Base-by-base conservation (phyloP, 1,140 invertebrate species). In the Diorhabda sublineata region DNA sequence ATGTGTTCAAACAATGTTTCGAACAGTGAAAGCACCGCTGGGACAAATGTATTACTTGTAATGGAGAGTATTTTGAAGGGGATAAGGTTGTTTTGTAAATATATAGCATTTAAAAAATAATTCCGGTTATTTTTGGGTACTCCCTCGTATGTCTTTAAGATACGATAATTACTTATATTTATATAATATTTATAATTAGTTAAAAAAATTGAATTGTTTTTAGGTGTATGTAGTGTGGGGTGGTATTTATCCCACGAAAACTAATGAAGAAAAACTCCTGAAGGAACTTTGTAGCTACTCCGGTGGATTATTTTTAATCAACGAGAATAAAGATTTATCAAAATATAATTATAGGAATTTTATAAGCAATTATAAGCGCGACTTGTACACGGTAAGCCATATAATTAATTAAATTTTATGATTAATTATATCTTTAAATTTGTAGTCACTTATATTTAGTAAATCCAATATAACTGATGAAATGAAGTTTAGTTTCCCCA, bases 361-460 rank as follows among this genome's bases (percentile, higher is more conserved):
- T 9, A 56, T 64, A 6, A 45, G 45, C 8, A 52, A 52, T 26
- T 26, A 26, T 3, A 11, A 41, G 7, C 26, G 4, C 9, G 45
- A 52, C 42, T 5, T 52, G 3, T 52, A 64, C 26, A 64, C 63
- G 6, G 63, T 64, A 64, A 66, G 65, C 59, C 26, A 26, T 26
- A 26, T 26, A 26, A 26, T 26, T 26, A 26, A 26, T 26, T 26
- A 26, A 26, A 26, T 26, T 26, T 7, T 57, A 45, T 58, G 57
- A 5, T 42, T 56, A 47, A n/a, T 41, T 8, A 58, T 60, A 42
- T 26, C 61, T 58, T 65, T 41, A 42, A 45, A 61, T 63, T 71
- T 73, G 67, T 58, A 74, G 73, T 72, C 69, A 5, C 11, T 72
- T 43, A 63, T 75, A 58, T 41, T 74, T 63, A 66, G 67, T n/a